Conservation (phyloP, 92 coral and sea anemone genomes). For the Montipora capitata region DNA sequence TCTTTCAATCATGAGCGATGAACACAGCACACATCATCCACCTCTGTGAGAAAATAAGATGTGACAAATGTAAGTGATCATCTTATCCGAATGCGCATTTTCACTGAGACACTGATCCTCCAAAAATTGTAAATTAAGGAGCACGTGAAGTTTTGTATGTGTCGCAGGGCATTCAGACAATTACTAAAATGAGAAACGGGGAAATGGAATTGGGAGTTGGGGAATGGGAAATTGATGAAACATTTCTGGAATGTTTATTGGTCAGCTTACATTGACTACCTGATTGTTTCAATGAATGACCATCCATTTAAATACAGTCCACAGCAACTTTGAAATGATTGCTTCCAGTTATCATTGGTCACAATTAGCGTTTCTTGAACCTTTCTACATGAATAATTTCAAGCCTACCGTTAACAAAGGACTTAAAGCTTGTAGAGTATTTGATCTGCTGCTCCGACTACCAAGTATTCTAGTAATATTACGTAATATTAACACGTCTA, state of each 20-base stretch:
- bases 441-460: too few species aligned
- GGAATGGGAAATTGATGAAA: not conserved
- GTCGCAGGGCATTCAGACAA: slow-evolving; percentile 8
- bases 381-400: too few species aligned
- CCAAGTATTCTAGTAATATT: too few species aligned
- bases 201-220: not conserved
- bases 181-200: slow-evolving; percentile 4
- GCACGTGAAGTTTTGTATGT: not conserved
- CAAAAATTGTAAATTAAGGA: slow-evolving; percentile 2
- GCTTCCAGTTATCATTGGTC: too few species aligned
- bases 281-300: not conserved
- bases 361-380: too few species aligned
- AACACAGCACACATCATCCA: slow-evolving; percentile 39
- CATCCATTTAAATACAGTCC: too few species aligned
- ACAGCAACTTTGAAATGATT: too few species aligned
- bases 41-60: slow-evolving; percentile 43
- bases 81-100: slow-evolving; percentile 13
- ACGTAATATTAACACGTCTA: too few species aligned
- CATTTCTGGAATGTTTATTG: too few species aligned
- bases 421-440: too few species aligned
- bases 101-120: slow-evolving; percentile 33
- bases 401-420: too few species aligned
- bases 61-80: slow-evolving; percentile 47
- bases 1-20: slow-evolving; percentile 36
- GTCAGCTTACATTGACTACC: too few species aligned